Evolutionary conservation across 2,797 vertebrate species (phyloP), one percentile per base, ranked within the genome.

Genomic region (Arctocebus calabarensis): DNA sequence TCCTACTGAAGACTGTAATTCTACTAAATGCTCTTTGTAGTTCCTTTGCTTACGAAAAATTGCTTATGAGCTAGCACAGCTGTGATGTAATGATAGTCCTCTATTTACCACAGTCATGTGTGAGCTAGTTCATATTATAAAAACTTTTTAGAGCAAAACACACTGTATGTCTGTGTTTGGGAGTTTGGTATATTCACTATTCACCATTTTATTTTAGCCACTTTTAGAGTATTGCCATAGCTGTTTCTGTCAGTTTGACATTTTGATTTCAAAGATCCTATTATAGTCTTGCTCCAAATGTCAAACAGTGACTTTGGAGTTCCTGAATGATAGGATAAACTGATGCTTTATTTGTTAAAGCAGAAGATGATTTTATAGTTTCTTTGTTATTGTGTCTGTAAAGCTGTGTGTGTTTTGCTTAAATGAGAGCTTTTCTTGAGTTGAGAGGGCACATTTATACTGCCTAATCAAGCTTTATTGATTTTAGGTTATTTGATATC

Each of bases 181-280:
- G 64, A 94, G 89, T 86, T 79, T 88, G 82, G 68, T 23, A 29
- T 17, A 75, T 83, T 78, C 45, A 59, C 37, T 74, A n/a, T 66
- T 52, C 48, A 52, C 48, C 48, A 12, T 90, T 96, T 74, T 37
- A 55, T 59, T 66, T 74, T 87, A 75, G 71, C 43, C n/a, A 29
- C 34, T 97, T 95, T 88, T 87, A 93, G 77, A 90, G 89, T 88
- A 91, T 90, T 92, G 55, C 57, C 22, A 40, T 88, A 82, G 73
- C 82, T 96, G n/a, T 34, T 94, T 59, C 29, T 97, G 73, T 94
- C 66, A 96, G 82, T 68, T 92, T 96, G 96, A 89, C 83, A 95
- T 97, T 97, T 92, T 94, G 43, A 79, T 95, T 93, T 96, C 93
- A 92, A 94, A 97, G 91, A 74, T 97, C 90, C 78, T 96, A 2